phyloP scores from a whole-genome alignment of 37 sponge, comb jelly and placozoan species.

The Eunapius fragilis region DNA sequence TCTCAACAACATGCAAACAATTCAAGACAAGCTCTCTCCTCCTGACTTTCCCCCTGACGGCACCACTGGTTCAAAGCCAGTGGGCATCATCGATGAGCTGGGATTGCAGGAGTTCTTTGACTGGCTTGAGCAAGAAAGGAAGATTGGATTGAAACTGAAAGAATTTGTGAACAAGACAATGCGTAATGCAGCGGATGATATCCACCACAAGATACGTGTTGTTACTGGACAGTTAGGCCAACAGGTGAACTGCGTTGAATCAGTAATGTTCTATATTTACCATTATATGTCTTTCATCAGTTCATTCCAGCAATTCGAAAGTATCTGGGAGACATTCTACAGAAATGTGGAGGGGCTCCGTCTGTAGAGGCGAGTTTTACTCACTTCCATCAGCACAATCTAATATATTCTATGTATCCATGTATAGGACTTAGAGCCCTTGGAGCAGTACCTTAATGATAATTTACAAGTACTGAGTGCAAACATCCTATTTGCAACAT shows the following conservation, averaged over 20 bases:
- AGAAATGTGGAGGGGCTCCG: neutral
- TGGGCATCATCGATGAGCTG: conserved; percentile 13
- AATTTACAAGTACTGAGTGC: neutral
- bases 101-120: conserved; percentile 17
- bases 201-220: neutral
- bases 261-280: neutral
- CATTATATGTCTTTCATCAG: neutral
- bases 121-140: neutral
- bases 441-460: neutral
- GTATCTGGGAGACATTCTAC: neutral
- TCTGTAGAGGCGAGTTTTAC: neutral
- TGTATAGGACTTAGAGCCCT: neutral
- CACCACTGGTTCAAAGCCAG: neutral
- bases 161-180: neutral
- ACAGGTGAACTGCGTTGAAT: neutral
- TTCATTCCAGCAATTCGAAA: neutral
- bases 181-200: neutral
- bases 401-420: neutral
- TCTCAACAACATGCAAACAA: conserved; percentile 51
- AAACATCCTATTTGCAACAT: neutral
- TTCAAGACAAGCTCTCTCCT: neutral
- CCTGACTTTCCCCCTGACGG: neutral
- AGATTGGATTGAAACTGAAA: neutral
- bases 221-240: neutral
- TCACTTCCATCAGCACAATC: neutral